phyloP scores from a whole-genome alignment of 1,140 invertebrate genomes.

The Drosophila nebulosa region DNA sequence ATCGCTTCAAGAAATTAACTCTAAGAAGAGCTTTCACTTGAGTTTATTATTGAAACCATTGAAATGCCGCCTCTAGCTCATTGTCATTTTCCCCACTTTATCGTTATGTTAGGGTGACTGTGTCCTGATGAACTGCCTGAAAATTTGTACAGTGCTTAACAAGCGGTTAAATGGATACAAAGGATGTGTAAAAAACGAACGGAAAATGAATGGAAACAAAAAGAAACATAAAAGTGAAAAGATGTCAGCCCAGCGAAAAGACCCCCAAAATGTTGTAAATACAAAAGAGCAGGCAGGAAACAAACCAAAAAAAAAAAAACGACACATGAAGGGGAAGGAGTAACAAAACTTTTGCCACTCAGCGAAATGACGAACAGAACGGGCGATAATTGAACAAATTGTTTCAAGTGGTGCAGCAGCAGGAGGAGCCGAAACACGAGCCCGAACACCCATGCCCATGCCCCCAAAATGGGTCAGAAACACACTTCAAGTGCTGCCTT shows the following conservation, averaged over 20 bases:
- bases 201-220: too few species aligned
- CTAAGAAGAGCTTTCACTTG: not conserved
- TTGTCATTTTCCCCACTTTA: constrained; percentile 1
- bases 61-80: not conserved
- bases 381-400: constrained; percentile 77
- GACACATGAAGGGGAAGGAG: constrained; percentile 6
- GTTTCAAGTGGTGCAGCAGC: constrained; percentile 63
- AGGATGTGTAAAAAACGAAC: constrained; percentile 29
- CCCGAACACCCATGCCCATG: not conserved
- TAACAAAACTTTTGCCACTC: constrained; percentile 68
- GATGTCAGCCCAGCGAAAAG: constrained; percentile 55
- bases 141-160: constrained; percentile 73
- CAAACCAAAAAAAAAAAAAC: too few species aligned
- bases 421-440: constrained; percentile 1
- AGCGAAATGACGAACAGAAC: constrained; percentile 11
- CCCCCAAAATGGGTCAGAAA: not conserved
- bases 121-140: constrained; percentile 69
- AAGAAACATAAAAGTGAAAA: constrained; percentile 11
- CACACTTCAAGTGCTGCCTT: constrained; percentile 11
- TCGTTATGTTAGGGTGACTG: not conserved
- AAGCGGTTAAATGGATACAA: constrained; percentile 72
- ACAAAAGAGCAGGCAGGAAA: constrained; percentile 27
- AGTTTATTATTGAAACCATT: constrained; percentile 48
- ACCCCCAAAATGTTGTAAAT: constrained; percentile 34
- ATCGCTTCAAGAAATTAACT: too few species aligned